Base-by-base conservation (phyloP, 2,888 invertebrate genomes). In the Adela reaumurella region DNA sequence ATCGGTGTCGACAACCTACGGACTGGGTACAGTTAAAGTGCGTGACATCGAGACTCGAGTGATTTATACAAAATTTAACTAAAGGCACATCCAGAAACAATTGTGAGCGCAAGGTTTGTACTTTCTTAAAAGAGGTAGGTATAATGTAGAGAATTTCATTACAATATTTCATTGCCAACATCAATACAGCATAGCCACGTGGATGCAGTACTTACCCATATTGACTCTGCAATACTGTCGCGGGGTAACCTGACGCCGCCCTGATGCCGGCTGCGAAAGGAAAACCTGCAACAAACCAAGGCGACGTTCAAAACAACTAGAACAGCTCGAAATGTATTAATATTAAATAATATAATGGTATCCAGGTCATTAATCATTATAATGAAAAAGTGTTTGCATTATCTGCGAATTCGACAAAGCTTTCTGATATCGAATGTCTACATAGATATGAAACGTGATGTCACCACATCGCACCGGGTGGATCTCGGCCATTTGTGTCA, bases 201-300 rank as follows among this genome's bases (percentile, higher is more conserved):
- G 18, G 43, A 19, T 43, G 43, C 18, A 43, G 6, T 55, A 88
- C 92, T 91, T 80, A 92, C 92, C 92, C 92, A 66, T 91, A 92
- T 67, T 89, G 92, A 56, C 90, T 83, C 52, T 87, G 91, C 61
- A 92, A 78, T 54, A 92, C 85, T 8, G 35, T 35, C 46, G 87
- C 81, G 49, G 87, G 91, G 67, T 91, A 92, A 55, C 90, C 90
- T 54, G 35, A 35, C 35, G 53, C 45, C 17, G 90, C 82, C 56
- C 91, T 84, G 53, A 92, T 87, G 54, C 90, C 89, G 48, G 85
- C 81, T 55, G 89, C 86, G 64, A 87, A 87, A 62, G 87, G 84
- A 69, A 87, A 87, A 63, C 87, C 87, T 87, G 79, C 49, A 77
- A 77, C 35, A 35, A 35, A 11, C 5, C n/a, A 24, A 10, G 10